Evolutionary conservation across 2,888 invertebrate genomes (phyloP).

Genomic region (Platycheirus rosarum): DNA sequence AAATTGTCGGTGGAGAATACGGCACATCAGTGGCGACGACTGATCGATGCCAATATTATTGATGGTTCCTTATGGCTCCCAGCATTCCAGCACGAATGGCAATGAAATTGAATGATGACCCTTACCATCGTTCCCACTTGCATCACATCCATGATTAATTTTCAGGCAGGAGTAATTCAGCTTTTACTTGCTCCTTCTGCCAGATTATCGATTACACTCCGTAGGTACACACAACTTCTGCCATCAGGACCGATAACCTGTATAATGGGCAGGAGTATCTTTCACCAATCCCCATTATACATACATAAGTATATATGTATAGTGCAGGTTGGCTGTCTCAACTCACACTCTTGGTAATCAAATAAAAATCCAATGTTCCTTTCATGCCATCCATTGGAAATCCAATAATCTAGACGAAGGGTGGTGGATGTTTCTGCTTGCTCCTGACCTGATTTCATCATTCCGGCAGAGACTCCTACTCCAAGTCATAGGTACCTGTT

Average conservation of each 20-base stretch:
- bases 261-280: slow-evolving; percentile 1
- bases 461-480: neutral
- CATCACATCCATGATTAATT: slow-evolving; percentile 51
- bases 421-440: slow-evolving; percentile 14
- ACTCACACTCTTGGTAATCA: slow-evolving; percentile 24
- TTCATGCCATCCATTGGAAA: slow-evolving; percentile 28
- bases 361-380: slow-evolving; percentile 38
- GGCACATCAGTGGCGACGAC: slow-evolving; percentile 27
- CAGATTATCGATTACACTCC: slow-evolving; percentile 44
- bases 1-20: slow-evolving; percentile 6
- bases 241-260: slow-evolving; percentile 1
- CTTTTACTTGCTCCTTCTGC: slow-evolving; percentile 1
- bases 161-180: slow-evolving; percentile 30
- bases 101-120: slow-evolving; percentile 69
- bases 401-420: slow-evolving; percentile 35
- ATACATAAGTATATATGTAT: no score
- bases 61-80: slow-evolving; percentile 48
- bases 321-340: slow-evolving; percentile 11
- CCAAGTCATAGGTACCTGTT: slow-evolving; percentile 37
- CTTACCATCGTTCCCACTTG: slow-evolving; percentile 17
- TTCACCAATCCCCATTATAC: no score
- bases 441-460: slow-evolving; percentile 36
- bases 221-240: slow-evolving; percentile 7
- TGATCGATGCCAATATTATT: slow-evolving; percentile 67
- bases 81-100: slow-evolving; percentile 31